Evolutionary conservation across 2,113 vertebrate genomes (phyloP).

Genomic region (Capreolus pygargus): DNA sequence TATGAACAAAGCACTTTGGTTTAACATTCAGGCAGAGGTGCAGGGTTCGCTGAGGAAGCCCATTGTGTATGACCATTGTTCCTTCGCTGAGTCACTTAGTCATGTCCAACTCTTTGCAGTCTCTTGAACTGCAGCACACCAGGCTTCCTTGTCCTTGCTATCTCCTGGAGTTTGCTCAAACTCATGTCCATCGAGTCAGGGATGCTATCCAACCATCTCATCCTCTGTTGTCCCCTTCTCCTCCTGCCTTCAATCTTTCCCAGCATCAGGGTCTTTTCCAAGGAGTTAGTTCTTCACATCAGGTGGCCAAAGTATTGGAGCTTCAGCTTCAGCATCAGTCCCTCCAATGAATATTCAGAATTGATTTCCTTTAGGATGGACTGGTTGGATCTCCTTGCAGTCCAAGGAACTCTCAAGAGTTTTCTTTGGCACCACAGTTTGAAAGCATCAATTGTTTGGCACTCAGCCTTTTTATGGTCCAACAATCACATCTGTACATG

Average conservation of each 20-base stretch:
- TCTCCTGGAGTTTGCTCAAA: not conserved
- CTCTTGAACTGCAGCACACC: not conserved
- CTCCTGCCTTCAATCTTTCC: not conserved
- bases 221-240: not conserved
- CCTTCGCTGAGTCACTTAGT: not conserved
- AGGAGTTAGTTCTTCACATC: not conserved
- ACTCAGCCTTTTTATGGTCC: not conserved
- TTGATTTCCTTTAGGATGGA: not conserved
- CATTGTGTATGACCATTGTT: accelerated
- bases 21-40: not conserved
- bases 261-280: not conserved
- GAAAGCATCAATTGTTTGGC: not conserved
- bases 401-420: not conserved
- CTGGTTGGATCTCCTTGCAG: not conserved
- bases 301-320: not conserved
- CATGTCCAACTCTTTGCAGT: not conserved
- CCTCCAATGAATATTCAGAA: not conserved
- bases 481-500: not conserved
- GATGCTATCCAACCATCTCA: not conserved
- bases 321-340: not conserved
- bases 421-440: not conserved
- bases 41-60: not conserved
- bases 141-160: not conserved
- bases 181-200: not conserved
- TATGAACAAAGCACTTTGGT: not conserved